Conservation (phyloP, 1,140 invertebrate species). For the Drosophila novamexicana region DNA sequence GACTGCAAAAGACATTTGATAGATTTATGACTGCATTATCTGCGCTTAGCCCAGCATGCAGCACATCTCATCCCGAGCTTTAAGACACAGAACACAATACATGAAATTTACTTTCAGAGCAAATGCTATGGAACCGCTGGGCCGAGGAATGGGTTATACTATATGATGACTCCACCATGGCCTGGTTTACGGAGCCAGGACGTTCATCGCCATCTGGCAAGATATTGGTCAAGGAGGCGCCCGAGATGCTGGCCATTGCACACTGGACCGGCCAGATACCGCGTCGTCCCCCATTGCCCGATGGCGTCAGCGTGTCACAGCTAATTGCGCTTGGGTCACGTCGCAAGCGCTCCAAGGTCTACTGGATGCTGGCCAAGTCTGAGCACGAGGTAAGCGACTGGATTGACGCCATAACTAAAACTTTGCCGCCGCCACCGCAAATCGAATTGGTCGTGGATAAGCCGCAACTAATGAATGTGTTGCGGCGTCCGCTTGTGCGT, state of each 20-base stretch:
- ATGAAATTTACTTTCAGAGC: conserved; percentile 85
- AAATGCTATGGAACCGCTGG: conserved; percentile 91
- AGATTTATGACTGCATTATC: too few species aligned
- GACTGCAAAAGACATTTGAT: background rate
- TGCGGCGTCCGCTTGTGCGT: conserved; percentile 86
- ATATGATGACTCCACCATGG: conserved; percentile 91
- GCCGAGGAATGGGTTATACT: conserved; percentile 91
- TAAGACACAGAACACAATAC: too few species aligned
- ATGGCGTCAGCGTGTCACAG: conserved; percentile 87
- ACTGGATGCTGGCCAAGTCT: conserved; percentile 88
- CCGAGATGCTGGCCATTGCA: conserved; percentile 91
- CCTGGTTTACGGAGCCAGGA: conserved; percentile 88
- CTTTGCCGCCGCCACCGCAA: conserved; percentile 87
- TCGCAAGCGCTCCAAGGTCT: conserved; percentile 86
- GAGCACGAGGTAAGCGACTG: conserved; percentile 89
- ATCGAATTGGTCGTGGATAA: conserved; percentile 87
- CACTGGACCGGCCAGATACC: conserved; percentile 90
- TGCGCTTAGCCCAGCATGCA: too few species aligned
- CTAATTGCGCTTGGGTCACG: conserved; percentile 90
- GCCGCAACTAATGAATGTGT: conserved; percentile 86
- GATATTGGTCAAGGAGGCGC: conserved; percentile 89
- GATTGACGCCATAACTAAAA: conserved; percentile 90
- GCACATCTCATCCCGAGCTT: too few species aligned
- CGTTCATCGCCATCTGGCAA: conserved; percentile 81
- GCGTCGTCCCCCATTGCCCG: conserved; percentile 88